Conservation (phyloP, 2,113 vertebrate species). For the Dipodomys merriami region DNA sequence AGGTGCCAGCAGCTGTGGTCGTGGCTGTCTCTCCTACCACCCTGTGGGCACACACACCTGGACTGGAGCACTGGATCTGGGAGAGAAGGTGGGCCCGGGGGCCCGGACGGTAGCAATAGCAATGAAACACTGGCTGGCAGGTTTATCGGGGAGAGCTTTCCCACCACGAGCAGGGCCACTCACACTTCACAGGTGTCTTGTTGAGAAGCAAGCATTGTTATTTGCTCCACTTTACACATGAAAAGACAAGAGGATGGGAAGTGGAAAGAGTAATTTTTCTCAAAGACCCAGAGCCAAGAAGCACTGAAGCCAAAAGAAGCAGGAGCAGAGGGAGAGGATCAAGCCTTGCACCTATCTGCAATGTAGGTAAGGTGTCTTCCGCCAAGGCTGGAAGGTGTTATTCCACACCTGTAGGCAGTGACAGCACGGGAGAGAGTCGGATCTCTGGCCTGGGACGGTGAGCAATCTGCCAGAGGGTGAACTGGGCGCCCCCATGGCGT, state of each 20-base stretch:
- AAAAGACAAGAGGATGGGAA: not conserved
- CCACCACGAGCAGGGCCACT: not conserved
- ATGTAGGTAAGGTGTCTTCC: conserved; percentile 22
- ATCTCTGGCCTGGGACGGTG: too few species aligned
- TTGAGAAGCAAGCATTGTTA: not conserved
- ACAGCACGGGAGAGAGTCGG: not conserved
- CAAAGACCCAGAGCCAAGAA: not conserved
- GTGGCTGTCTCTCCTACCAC: not conserved
- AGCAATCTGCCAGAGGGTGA: not conserved
- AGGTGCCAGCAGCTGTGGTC: not conserved
- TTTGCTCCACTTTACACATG: conserved; percentile 12
- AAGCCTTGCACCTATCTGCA: not conserved
- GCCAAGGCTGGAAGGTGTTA: not conserved
- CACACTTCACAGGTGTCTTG: not conserved
- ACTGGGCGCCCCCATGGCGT: not conserved
- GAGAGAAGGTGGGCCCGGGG: not conserved
- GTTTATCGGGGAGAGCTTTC: not conserved
- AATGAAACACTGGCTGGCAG: not conserved
- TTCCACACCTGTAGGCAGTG: not conserved
- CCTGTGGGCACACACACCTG: not conserved
- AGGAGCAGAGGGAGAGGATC: not conserved
- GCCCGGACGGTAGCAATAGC: not conserved
- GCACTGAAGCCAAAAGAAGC: not conserved
- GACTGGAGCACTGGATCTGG: not conserved
- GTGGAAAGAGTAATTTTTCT: not conserved